Evolutionary conservation across 2,797 vertebrate species (phyloP).

Genomic region (Syngnathus rostellatus): DNA sequence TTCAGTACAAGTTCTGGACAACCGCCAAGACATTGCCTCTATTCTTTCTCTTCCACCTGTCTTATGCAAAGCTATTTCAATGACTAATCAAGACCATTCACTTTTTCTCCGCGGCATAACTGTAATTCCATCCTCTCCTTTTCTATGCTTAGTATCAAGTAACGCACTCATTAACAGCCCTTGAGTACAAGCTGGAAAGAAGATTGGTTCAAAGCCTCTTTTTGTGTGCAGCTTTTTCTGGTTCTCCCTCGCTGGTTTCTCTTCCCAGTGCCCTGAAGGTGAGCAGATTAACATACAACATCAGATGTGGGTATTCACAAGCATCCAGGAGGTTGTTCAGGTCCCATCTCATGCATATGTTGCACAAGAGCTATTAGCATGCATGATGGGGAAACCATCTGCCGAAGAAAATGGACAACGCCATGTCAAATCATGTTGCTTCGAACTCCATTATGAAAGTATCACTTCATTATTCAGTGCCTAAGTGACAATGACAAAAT

Average conservation of each 20-base stretch:
- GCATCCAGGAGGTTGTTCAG: conserved; percentile 29
- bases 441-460: conserved; percentile 15
- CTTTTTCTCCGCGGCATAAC: conserved; percentile 14
- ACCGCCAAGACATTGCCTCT: conserved; percentile 15
- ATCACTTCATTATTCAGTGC: conserved; percentile 23
- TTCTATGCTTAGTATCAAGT: conserved; percentile 25
- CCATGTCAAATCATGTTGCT: conserved; percentile 17
- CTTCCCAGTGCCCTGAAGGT: conserved; percentile 36
- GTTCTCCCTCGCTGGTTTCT: conserved; percentile 16
- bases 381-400: conserved; percentile 16
- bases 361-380: conserved; percentile 34
- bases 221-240: conserved; percentile 15
- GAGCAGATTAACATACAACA: conserved; percentile 53
- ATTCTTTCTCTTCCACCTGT: conserved; percentile 62
- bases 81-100: conserved; percentile 61
- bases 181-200: conserved; percentile 33
- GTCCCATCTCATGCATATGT: conserved; percentile 40
- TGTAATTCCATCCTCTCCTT: conserved; percentile 15
- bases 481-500: conserved; percentile 24
- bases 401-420: conserved; percentile 31
- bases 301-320: conserved; percentile 39
- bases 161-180: conserved; percentile 36
- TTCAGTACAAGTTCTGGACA: conserved; percentile 1
- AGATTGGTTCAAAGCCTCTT: conserved; percentile 6
- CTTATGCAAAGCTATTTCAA: conserved; percentile 54